Evolutionary conservation across 1,140 invertebrate species (phyloP), one percentile per base, ranked within the genome.

Genomic region (Danaus melanippus): DNA sequence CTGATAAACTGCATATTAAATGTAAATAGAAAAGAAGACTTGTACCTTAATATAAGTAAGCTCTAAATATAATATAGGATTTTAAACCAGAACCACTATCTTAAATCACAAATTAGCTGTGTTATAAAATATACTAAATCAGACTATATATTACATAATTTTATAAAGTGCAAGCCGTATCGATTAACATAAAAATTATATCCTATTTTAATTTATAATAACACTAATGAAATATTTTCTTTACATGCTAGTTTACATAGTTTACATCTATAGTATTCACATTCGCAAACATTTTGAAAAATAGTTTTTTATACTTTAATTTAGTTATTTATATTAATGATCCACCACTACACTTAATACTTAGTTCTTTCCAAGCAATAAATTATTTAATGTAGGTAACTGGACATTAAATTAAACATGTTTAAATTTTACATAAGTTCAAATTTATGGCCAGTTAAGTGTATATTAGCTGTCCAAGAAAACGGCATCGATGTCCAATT

Each of bases 81-180:
- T 15, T 57, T 50, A 45, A 57, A 57, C 45, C 49, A 47, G 52
- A 47, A 57, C 51, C 55, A 57, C 56, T 57, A 57, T 46, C 42
- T 51, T 41, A 57, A 57, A 57, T 58, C 54, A 54, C 55, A 50
- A 49, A 60, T 48, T 50, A 51, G 43, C 42, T 59, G 46, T 54
- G 21, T 46, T 50, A 40, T 46, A 54, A 32, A 32, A 54, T 50
- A 55, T 46, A 50, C 42, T 50, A 55, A 45, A 56, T 56, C 53
- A 56, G 46, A 56, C 53, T 51, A 54, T 47, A 32, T 32, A 32
- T 57, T 41, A 52, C 15, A 55, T 60, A 49, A 61, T 49, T 43
- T 53, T 53, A 53, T 59, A 53, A 53, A 53, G 43, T 53, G 21
- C 21, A 32, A 32, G 21, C 21, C 21, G 21, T 32, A 7, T 7